These are phyloP conservation scores for Leucoraja erinaceus DNA, from an alignment of 2,113 vertebrate species.

Conservation along the genomic window DNA sequence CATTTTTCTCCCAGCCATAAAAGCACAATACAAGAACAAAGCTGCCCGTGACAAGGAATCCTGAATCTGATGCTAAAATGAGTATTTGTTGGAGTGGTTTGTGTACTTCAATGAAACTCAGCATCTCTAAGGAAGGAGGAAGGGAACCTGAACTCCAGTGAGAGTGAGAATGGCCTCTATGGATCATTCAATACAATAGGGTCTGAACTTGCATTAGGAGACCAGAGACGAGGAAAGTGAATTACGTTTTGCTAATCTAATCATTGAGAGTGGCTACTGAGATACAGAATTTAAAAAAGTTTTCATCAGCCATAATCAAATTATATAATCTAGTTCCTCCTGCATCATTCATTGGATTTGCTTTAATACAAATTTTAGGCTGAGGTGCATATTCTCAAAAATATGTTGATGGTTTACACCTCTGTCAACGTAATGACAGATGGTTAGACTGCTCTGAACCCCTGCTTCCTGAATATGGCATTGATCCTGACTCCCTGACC, in stretches of 20 bases:
- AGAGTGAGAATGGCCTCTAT: background rate
- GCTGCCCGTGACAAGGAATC: no score
- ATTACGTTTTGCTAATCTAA: conserved; percentile 14
- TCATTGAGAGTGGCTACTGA: background rate
- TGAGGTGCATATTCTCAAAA: background rate
- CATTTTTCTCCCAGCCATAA: no score
- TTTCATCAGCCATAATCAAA: background rate
- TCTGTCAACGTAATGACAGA: background rate
- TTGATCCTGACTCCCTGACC: background rate
- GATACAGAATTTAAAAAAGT: background rate
- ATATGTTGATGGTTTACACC: background rate
- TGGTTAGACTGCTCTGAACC: background rate
- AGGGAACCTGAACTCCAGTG: background rate
- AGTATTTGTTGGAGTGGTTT: no score
- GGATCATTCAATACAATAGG: background rate
- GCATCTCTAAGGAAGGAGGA: background rate
- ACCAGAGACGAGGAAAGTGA: background rate
- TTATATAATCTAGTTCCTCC: background rate
- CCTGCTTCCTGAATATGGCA: background rate
- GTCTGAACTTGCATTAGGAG: background rate
- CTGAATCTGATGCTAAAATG: no score
- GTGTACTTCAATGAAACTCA: no score
- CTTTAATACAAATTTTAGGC: background rate
- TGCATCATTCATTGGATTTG: no score
- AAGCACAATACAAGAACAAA: no score